Evolutionary conservation across 2,797 vertebrate genomes (phyloP).

Genomic region (Bovichtus diacanthus): DNA sequence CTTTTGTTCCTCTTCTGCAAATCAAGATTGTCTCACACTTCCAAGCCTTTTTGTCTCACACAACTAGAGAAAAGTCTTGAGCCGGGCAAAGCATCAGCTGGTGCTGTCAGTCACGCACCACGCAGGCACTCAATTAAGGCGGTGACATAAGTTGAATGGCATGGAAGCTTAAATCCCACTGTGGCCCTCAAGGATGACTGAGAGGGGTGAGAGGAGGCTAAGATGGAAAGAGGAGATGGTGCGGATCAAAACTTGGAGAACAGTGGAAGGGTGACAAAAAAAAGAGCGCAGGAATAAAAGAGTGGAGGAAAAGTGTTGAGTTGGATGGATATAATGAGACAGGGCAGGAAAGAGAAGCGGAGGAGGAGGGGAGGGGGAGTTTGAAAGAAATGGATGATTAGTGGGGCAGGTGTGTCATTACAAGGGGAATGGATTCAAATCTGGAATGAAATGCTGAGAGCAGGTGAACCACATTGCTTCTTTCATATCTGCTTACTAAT

Average conservation of each 20-base stretch:
- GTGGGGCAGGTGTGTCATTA: neutral
- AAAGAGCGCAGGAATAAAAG: neutral
- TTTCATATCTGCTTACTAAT: neutral
- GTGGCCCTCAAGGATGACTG: constrained; percentile 24
- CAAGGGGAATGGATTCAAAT: neutral
- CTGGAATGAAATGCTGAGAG: neutral
- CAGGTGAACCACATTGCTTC: neutral
- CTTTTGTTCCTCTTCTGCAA: neutral
- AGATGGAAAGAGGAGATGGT: constrained; percentile 37
- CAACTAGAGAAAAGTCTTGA: constrained; percentile 1
- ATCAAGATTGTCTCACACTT: neutral
- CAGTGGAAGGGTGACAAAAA: neutral
- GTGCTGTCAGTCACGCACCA: constrained; percentile 71
- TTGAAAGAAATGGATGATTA: neutral
- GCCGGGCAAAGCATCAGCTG: constrained; percentile 64
- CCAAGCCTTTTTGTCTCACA: neutral
- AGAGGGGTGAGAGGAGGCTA: constrained; percentile 39
- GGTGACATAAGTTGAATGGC: constrained; percentile 55
- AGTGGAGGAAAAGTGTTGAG: neutral
- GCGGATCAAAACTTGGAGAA: constrained; percentile 25
- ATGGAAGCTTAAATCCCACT: constrained; percentile 27
- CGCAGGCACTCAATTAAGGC: constrained; percentile 40
- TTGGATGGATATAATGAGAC: neutral
- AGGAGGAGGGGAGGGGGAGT: too few relatives aligned
- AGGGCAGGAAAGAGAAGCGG: neutral